Conservation (phyloP, 2,797 vertebrate genomes). For the Eulemur rubriventer region DNA sequence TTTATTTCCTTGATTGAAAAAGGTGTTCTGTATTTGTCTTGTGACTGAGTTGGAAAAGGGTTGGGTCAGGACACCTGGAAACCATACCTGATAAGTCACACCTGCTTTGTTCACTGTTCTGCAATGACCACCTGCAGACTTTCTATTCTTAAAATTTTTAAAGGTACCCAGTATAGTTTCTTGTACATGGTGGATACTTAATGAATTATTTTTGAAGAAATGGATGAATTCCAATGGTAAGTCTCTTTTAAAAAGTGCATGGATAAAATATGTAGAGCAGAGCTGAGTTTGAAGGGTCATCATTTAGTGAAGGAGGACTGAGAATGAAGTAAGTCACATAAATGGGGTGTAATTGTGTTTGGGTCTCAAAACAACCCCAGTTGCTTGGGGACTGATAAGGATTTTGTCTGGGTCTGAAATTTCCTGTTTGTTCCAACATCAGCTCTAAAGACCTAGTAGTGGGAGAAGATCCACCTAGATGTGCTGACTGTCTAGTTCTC, state of each 20-base stretch:
- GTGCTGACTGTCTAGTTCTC: neutral
- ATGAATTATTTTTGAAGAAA: conserved; percentile 27
- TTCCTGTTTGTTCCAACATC: neutral
- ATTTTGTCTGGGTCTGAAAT: conserved; percentile 40
- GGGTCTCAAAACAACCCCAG: conserved; percentile 45
- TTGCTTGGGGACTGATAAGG: conserved; percentile 35
- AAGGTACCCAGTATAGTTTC: neutral
- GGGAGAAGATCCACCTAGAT: neutral
- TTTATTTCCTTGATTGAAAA: conserved; percentile 16
- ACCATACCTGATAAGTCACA: neutral
- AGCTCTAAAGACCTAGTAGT: neutral
- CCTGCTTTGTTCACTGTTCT: neutral
- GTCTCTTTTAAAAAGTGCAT: neutral
- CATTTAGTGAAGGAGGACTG: neutral
- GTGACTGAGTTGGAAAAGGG: neutral
- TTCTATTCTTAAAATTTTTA: neutral
- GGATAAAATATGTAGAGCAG: neutral
- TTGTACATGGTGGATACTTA: neutral
- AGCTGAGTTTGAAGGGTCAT: neutral
- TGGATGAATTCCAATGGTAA: neutral
- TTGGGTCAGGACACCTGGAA: neutral
- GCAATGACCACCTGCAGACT: neutral
- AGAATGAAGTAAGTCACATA: conserved; percentile 38
- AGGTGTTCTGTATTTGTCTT: neutral
- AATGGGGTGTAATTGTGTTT: conserved; percentile 29